Percentiles rank a stretch among this genome's conserved stretches.
phyloP scores from a whole-genome alignment of 30 jellyfish, hydroid and myxozoan species.

The Turritopsis rubra region DNA sequence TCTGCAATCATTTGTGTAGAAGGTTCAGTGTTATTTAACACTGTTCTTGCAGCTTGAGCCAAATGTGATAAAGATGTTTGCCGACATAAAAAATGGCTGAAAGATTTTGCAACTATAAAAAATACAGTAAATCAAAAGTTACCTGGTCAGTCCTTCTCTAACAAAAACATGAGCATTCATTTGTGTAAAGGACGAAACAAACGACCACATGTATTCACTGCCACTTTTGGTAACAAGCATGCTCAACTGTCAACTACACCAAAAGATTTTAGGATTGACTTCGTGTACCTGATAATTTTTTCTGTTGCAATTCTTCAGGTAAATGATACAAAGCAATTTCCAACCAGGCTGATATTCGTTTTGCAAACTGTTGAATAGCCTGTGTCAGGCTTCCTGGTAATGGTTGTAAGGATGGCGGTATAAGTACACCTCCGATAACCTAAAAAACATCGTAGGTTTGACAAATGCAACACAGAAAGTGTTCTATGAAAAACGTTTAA shows the following conservation, averaged over 20 bases:
- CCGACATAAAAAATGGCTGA: slow-evolving; percentile 80
- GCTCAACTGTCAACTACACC: no score
- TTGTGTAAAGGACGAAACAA: not conserved
- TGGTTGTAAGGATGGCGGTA: slow-evolving; percentile 92
- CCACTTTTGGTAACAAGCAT: no score
- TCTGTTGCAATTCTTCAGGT: slow-evolving; percentile 72
- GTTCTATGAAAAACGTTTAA: not conserved
- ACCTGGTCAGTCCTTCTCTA: no score
- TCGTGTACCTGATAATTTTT: slow-evolving; percentile 73
- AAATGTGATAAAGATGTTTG: slow-evolving; percentile 94
- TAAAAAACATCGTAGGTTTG: slow-evolving; percentile 4
- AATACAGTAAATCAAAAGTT: no score
- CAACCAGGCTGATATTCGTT: slow-evolving; percentile 78
- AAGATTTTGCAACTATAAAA: slow-evolving; percentile 86
- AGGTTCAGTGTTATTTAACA: slow-evolving; percentile 75
- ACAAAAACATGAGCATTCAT: not conserved
- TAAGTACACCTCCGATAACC: slow-evolving; percentile 90
- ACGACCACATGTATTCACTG: not conserved
- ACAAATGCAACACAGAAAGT: not conserved
- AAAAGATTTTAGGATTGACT: no score
- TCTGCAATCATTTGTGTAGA: slow-evolving; percentile 86
- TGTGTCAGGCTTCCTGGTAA: slow-evolving; percentile 97
- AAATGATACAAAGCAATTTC: slow-evolving; percentile 78
- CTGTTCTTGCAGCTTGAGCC: slow-evolving; percentile 98
- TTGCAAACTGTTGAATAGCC: slow-evolving; percentile 96